Conservation (phyloP, 2,113 vertebrate species). For the Oryctolagus cuniculus region mOryCun1.1 NC_091438.1:129480501-129481000, state of each 20-base stretch:
- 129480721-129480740: not conserved
- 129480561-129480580: not conserved
- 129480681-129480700: slow-evolving; percentile 59
- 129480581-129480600: not conserved
- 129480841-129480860: not conserved
- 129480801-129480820: not conserved
- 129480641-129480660: not conserved
- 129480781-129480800: slow-evolving; percentile 45
- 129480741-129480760: not conserved
- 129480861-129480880: not conserved
- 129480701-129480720: slow-evolving; percentile 27
- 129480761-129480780: not conserved
- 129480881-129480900: not conserved
- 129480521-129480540: not conserved
- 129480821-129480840: not conserved
- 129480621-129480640: not conserved
- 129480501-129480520: not conserved
- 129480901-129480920: not conserved
- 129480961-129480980: not conserved
- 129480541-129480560: not conserved
- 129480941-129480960: not conserved
- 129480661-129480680: slow-evolving; percentile 28
- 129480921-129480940: not conserved
- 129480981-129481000: not conserved
- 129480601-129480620: not conserved